phyloP scores from a whole-genome alignment of 2,888 invertebrate species.

The Drosophila kanekoi region DNA sequence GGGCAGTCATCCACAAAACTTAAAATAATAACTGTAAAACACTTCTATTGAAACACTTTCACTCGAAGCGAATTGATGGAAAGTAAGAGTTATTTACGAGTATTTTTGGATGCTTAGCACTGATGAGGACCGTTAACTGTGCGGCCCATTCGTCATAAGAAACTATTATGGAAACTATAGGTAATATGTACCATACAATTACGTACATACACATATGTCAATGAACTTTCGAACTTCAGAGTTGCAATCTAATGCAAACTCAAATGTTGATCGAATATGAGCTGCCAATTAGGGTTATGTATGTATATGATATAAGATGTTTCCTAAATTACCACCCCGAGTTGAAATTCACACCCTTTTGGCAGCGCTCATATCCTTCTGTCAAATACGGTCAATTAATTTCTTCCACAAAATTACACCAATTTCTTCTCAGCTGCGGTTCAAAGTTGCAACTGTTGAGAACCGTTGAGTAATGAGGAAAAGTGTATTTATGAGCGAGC shows the following conservation, averaged over 20 bases:
- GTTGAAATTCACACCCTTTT: constrained; percentile 50
- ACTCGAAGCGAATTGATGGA: constrained; percentile 59
- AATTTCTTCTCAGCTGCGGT: constrained; percentile 47
- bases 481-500: constrained; percentile 56
- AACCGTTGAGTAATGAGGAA: constrained; percentile 38
- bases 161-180: constrained; percentile 9
- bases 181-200: not conserved
- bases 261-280: constrained; percentile 1
- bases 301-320: not conserved
- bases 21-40: constrained; percentile 46
- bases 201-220: not conserved
- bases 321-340: constrained; percentile 3
- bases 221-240: not conserved
- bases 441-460: constrained; percentile 36
- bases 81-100: constrained; percentile 62
- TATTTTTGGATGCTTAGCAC: constrained; percentile 52
- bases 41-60: constrained; percentile 66
- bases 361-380: constrained; percentile 12
- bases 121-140: constrained; percentile 48
- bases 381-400: constrained; percentile 58
- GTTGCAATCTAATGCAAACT: not conserved
- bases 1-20: constrained; percentile 48
- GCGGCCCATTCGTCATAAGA: constrained; percentile 40
- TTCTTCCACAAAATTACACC: constrained; percentile 70
- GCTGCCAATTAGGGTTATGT: constrained; percentile 14